A percentile compares a stretch with the other conserved stretches of the same genome.
These are phyloP conservation scores for Atrichornis clamosus DNA, from an alignment of 2,113 vertebrate genomes.

Conservation along the genomic window DNA sequence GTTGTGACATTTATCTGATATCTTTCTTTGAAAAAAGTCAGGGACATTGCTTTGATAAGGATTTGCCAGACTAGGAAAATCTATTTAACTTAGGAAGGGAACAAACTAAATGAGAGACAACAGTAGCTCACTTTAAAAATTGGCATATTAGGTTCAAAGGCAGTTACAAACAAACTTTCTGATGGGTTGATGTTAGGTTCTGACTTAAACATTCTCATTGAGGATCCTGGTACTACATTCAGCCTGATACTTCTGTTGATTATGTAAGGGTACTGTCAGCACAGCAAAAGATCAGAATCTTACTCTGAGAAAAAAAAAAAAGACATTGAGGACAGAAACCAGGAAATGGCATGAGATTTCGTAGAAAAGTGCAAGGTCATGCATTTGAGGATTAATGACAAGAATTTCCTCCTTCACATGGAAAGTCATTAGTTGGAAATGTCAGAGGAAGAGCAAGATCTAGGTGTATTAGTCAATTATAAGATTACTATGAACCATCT, in stretches of 20 bases:
- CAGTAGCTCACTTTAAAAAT: background rate
- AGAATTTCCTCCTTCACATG: constrained; percentile 12
- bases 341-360: constrained; percentile 7
- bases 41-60: background rate
- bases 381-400: constrained; percentile 42
- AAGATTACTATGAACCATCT: constrained; percentile 49
- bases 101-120: background rate
- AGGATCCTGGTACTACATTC: background rate
- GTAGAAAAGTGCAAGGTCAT: constrained; percentile 11
- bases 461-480: constrained; percentile 62
- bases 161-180: background rate
- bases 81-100: background rate
- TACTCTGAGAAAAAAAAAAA: background rate
- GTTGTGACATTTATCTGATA: constrained; percentile 38
- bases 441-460: constrained; percentile 55
- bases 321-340: background rate
- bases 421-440: constrained; percentile 58
- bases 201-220: background rate
- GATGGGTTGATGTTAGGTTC: background rate
- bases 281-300: background rate
- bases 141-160: background rate
- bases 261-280: background rate
- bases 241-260: background rate
- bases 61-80: background rate
- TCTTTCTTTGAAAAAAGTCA: constrained; percentile 4